phyloP scores from a whole-genome alignment of 2,113 vertebrate genomes.

The Octodon degus region DNA sequence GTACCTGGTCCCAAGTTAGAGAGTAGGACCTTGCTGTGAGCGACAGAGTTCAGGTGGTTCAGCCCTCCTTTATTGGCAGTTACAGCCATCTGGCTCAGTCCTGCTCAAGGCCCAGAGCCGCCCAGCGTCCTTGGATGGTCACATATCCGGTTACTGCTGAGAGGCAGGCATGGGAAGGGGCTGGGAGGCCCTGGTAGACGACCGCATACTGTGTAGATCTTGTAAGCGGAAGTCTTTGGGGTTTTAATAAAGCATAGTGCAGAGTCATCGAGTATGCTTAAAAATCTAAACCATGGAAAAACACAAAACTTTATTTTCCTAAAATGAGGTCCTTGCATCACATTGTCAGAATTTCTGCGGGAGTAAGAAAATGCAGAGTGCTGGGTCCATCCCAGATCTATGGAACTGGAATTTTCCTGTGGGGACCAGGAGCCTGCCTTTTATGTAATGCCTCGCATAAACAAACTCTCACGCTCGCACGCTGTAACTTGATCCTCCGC shows the following conservation, averaged over 20 bases:
- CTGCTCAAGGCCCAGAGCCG: not conserved
- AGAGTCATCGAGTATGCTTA: not conserved
- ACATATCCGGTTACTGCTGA: not conserved
- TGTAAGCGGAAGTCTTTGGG: not conserved
- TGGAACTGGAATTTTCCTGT: not conserved
- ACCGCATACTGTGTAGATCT: not conserved
- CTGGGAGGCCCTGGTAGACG: not conserved
- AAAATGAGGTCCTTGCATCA: not conserved
- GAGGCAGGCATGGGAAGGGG: accelerated
- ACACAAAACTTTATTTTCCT: not conserved
- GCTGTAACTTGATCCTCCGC: not conserved
- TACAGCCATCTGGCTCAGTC: too few species aligned
- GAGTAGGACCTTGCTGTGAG: not conserved
- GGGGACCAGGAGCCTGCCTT: not conserved
- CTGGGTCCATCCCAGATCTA: not conserved
- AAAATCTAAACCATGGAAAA: not conserved
- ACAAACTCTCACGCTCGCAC: not conserved
- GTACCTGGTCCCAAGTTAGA: not conserved
- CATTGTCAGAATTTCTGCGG: not conserved
- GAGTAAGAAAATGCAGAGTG: not conserved
- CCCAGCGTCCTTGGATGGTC: not conserved
- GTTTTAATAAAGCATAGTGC: not conserved
- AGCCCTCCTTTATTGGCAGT: not conserved
- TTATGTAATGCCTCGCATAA: not conserved
- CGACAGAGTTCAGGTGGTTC: not conserved